These are phyloP conservation scores for Camponotus floridanus DNA, from an alignment of 1,140 invertebrate genomes.

Conservation along the genomic window DNA sequence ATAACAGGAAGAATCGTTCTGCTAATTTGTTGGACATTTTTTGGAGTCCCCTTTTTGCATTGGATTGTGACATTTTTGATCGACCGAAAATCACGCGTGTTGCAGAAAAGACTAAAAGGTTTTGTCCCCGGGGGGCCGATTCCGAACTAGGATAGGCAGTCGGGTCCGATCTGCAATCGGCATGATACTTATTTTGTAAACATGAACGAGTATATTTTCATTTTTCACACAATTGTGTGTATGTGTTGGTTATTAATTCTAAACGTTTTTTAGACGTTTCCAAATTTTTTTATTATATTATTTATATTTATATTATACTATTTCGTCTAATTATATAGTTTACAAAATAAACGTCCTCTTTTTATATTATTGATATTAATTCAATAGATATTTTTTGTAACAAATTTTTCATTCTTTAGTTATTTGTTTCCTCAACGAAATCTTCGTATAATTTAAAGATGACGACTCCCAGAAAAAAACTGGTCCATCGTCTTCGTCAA, in stretches of 20 bases:
- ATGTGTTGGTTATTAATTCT: background rate
- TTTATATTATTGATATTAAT: background rate
- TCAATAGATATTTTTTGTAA: background rate
- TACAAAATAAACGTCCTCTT: background rate
- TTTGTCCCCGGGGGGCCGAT: constrained; percentile 75
- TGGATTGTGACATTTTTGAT: constrained; percentile 53
- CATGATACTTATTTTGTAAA: background rate
- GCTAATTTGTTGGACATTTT: constrained; percentile 78
- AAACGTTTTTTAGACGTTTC: background rate
- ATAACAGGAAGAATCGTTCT: constrained; percentile 62
- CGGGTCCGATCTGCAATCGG: constrained; percentile 67
- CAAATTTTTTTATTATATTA: background rate
- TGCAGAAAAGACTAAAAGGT: constrained; percentile 76
- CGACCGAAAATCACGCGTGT: constrained; percentile 24
- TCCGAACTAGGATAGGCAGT: constrained; percentile 58
- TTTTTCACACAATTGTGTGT: background rate
- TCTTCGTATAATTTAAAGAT: background rate
- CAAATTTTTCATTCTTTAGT: background rate
- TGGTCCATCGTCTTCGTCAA: constrained; percentile 11
- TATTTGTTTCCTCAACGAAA: background rate
- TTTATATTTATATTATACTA: background rate
- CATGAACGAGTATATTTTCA: background rate
- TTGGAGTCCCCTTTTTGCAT: constrained; percentile 20
- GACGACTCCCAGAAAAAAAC: background rate
- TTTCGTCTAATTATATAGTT: background rate